These are phyloP conservation scores for Cercopithecus diana DNA, from an alignment of 2,797 vertebrate genomes.

Conservation along the genomic window DNA sequence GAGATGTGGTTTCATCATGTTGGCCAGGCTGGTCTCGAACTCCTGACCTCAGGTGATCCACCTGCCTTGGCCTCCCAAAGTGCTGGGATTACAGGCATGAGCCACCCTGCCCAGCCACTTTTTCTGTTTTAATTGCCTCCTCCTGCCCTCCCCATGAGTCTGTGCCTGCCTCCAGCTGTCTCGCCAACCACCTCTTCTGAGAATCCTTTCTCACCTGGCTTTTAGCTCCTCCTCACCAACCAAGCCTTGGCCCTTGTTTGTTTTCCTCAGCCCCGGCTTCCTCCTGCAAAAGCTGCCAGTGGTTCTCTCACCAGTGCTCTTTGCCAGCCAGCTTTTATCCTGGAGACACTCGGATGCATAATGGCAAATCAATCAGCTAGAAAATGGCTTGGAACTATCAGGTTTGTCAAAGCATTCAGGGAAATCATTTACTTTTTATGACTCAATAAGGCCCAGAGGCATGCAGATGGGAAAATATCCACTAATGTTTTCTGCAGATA, in stretches of 20 bases:
- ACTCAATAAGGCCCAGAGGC: constrained; percentile 73
- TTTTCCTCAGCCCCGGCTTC: neutral
- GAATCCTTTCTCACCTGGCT: constrained; percentile 7
- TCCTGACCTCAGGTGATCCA: neutral
- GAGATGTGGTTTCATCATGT: neutral
- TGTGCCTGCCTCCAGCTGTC: neutral
- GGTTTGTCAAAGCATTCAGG: constrained; percentile 73
- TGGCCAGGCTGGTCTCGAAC: neutral
- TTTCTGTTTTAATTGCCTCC: neutral
- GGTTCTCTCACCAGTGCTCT: neutral
- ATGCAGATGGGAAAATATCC: constrained; percentile 79
- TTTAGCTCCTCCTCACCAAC: neutral
- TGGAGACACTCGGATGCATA: neutral
- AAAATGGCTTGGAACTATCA: constrained; percentile 69
- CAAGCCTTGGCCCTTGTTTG: neutral
- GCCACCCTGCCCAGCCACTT: neutral
- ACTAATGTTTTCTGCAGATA: constrained; percentile 82
- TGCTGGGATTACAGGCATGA: neutral
- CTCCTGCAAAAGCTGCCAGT: neutral
- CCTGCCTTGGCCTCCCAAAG: neutral
- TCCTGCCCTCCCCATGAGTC: neutral
- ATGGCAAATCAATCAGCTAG: constrained; percentile 76
- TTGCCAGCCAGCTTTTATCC: constrained; percentile 41
- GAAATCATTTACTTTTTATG: constrained; percentile 76
- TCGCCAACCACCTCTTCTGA: neutral